These are phyloP conservation scores for Drosophila cyrtoloma DNA, from an alignment of 2,888 invertebrate species.

Conservation along the genomic window DNA sequence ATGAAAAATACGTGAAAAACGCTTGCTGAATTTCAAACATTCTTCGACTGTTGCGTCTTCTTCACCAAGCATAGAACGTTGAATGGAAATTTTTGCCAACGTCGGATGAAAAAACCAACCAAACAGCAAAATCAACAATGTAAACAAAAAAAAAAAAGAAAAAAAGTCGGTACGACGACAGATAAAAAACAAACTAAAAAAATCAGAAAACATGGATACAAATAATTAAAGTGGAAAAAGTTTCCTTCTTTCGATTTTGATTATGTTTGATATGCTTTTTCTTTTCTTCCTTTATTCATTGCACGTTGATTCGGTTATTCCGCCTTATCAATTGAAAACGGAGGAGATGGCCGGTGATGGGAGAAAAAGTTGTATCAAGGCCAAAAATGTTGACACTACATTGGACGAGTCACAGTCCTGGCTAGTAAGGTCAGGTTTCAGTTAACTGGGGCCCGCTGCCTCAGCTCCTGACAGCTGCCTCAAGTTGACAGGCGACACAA, in stretches of 20 bases:
- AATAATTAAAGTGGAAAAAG: slow-evolving; percentile 53
- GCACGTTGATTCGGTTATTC: slow-evolving; percentile 49
- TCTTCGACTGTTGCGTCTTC: slow-evolving; percentile 43
- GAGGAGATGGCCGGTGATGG: neutral
- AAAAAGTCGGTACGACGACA: slow-evolving; percentile 24
- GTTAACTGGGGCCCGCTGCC: slow-evolving; percentile 18
- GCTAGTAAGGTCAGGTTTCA: slow-evolving; percentile 44
- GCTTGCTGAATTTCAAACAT: slow-evolving; percentile 74
- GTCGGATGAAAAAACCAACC: slow-evolving; percentile 54
- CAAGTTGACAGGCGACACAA: slow-evolving; percentile 48
- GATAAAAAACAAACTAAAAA: slow-evolving; percentile 15
- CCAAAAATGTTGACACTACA: slow-evolving; percentile 58
- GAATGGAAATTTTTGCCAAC: slow-evolving; percentile 65
- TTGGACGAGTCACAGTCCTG: slow-evolving; percentile 29
- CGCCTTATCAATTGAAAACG: slow-evolving; percentile 39
- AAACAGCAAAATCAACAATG: slow-evolving; percentile 61
- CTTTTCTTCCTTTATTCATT: slow-evolving; percentile 43
- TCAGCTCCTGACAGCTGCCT: slow-evolving; percentile 50
- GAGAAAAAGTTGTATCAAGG: slow-evolving; percentile 53
- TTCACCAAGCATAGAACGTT: slow-evolving; percentile 56
- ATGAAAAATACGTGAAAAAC: slow-evolving; percentile 71
- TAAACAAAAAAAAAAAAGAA: slow-evolving; percentile 52
- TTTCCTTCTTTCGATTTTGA: slow-evolving; percentile 32
- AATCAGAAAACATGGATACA: slow-evolving; percentile 18
- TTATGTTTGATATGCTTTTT: slow-evolving; percentile 42